Conservation (phyloP, 2,113 vertebrate species). For the Thalassarche chlororhynchos region DNA sequence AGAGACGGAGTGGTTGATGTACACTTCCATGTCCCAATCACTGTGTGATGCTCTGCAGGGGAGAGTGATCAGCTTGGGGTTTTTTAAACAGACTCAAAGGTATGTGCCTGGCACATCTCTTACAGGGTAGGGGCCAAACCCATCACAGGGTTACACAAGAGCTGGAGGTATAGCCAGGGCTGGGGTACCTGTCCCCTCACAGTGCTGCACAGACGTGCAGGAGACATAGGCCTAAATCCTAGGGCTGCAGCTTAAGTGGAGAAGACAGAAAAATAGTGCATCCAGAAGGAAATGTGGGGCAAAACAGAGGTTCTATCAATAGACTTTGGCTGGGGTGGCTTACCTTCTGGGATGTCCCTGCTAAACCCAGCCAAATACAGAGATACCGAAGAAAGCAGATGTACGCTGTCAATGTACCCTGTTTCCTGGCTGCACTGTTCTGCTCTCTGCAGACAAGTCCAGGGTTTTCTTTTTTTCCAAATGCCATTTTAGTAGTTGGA, state of each 20-base stretch:
- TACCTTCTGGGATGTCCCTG: background rate
- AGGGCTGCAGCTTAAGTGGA: background rate
- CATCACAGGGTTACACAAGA: background rate
- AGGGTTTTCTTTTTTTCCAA: background rate
- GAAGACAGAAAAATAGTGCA: background rate
- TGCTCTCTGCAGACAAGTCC: background rate
- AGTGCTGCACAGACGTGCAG: background rate
- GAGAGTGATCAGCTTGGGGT: background rate
- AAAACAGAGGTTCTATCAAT: background rate
- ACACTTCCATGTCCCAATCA: background rate
- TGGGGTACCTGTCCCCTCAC: background rate
- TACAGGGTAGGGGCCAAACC: background rate
- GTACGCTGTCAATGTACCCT: rapidly evolving
- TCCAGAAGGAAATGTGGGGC: background rate
- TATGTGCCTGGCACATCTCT: background rate
- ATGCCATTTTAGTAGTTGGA: background rate
- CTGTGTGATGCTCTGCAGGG: background rate
- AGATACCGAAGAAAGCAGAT: background rate
- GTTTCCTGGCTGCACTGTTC: background rate
- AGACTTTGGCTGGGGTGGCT: background rate
- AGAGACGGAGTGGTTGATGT: background rate
- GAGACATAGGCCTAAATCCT: background rate
- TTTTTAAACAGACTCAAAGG: background rate
- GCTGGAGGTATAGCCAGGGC: background rate
- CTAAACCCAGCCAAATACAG: background rate